Percentiles rank a stretch among this genome's conserved stretches.
phyloP scores from a whole-genome alignment of 2,797 vertebrate genomes.

The Xiphorhynchus erythropygius region DNA sequence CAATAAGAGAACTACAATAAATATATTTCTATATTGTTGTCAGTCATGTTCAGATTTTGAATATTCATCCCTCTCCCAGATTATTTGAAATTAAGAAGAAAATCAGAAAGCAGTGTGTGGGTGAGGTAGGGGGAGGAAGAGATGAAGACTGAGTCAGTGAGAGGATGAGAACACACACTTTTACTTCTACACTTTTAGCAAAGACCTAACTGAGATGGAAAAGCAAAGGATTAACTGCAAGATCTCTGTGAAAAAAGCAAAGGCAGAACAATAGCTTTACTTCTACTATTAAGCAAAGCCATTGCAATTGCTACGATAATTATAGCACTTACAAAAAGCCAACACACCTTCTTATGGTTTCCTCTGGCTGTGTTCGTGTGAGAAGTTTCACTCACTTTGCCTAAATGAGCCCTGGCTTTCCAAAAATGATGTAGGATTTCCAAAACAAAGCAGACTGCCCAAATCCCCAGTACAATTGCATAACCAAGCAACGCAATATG shows the following conservation, averaged over 20 bases:
- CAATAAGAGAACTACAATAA: not conserved
- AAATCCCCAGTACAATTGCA: not conserved
- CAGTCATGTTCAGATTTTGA: not conserved
- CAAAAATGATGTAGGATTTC: not conserved
- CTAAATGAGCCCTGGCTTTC: not conserved
- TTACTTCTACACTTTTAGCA: not conserved
- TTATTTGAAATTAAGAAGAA: constrained; percentile 24
- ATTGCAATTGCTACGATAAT: not conserved
- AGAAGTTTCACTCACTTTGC: not conserved
- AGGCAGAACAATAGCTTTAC: not conserved
- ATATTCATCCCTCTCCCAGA: not conserved
- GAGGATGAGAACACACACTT: not conserved
- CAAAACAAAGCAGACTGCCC: not conserved
- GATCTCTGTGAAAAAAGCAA: not conserved
- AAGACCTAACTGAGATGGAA: not conserved
- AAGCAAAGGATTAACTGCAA: not conserved
- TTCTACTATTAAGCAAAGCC: not conserved
- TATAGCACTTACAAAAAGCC: not conserved
- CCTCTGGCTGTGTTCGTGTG: not conserved
- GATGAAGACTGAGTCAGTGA: constrained; percentile 27
- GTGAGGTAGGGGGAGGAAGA: constrained; percentile 12
- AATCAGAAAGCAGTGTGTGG: constrained; percentile 19
- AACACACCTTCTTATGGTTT: not conserved
- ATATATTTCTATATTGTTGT: not conserved
- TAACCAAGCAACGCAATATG: not conserved